Evolutionary conservation across 64 coral and sea anemone genomes (phyloP), one percentile per base, ranked within the genome.

Genomic region (Pachyseris speciosa): DNA sequence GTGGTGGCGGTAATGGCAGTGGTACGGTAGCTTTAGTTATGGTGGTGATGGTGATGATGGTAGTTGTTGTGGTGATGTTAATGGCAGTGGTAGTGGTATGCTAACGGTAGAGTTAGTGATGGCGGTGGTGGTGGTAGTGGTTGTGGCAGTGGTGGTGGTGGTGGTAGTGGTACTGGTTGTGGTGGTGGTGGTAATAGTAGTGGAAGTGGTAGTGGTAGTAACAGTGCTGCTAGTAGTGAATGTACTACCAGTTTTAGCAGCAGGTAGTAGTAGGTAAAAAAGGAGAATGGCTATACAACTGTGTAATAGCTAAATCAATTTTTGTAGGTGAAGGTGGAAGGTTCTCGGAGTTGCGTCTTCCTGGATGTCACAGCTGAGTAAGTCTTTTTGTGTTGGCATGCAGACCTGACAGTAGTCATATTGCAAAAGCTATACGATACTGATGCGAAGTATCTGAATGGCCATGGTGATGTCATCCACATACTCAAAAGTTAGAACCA

Each of bases 341-440:
- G 3, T 37, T 34, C 33, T 4, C 26, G 33, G 52, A 26, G 8
- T 12, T 81, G 77, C 39, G 51, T 37, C 0, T 81, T 61, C 55
- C 77, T 81, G 2, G 53, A 81, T 63, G 17, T 63, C 1, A 81
- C 30, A 2, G 63, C 51, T 20, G 32, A 61, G 77, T 81, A 81
- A 81, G 77, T 81, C 25, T 61, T 17, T 31, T 11, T 45, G 7
- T 11, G 19, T 22, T 71, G n/a, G 6, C 15, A 3, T 19, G 13
- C 20, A 33, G 16, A 32, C 30, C 10, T 9, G 30, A 9, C 64
- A 36, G n/a, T n/a, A n/a, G n/a, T n/a, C n/a, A n/a, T n/a, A n/a
- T n/a, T n/a, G n/a, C n/a, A n/a, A n/a, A n/a, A n/a, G n/a, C n/a
- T n/a, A n/a, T n/a, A n/a, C n/a, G n/a, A n/a, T n/a, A n/a, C n/a